Evolutionary conservation across 2,797 vertebrate genomes (phyloP), one percentile per base, ranked within the genome.

Genomic region (Argyrosomus regius): DNA sequence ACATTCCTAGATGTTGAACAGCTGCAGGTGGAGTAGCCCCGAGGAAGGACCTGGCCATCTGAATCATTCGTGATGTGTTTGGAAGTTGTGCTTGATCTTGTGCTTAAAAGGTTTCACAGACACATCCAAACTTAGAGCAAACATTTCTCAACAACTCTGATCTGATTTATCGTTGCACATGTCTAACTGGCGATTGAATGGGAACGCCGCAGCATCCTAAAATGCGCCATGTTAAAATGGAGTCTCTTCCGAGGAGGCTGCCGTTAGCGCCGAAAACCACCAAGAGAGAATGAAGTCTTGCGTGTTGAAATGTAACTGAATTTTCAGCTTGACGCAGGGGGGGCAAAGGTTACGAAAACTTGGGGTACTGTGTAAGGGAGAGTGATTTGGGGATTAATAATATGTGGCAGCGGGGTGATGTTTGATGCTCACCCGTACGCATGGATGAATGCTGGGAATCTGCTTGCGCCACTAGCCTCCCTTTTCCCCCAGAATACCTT

Each of bases 371-470:
- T 13, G 75, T 60, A 45, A 48, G 66, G n/a, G 39, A 65, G 63
- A 77, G 64, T 11, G 77, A 82, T 74, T 68, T 54, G 61, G 59
- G 75, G 81, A 78, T 83, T 93, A 91, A 93, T 65, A 73, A 78
- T 74, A 41, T 70, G 77, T 81, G 89, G 82, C 80, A 84, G 79
- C 45, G 48, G 43, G 50, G 39, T 71, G 82, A 87, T 85, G 89
- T 78, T 83, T 57, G 79, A 82, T 84, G 80, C 83, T 87, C 75
- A 82, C 63, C 82, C 52, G 12, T 68, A 77, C 77, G 94, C 92
- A 90, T 93, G 94, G 93, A 93, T 94, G 93, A 75, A 89, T 77
- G 72, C 78, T 80, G 90, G 90, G 94, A 95, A 95, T 95, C 90
- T 90, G 90, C 85, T 87, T 84, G 63, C 87, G 70, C 92, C 89